Evolutionary conservation across 2,888 invertebrate genomes (phyloP), one percentile per base, ranked within the genome.

Genomic region (Caenorhabditis sp.): DNA sequence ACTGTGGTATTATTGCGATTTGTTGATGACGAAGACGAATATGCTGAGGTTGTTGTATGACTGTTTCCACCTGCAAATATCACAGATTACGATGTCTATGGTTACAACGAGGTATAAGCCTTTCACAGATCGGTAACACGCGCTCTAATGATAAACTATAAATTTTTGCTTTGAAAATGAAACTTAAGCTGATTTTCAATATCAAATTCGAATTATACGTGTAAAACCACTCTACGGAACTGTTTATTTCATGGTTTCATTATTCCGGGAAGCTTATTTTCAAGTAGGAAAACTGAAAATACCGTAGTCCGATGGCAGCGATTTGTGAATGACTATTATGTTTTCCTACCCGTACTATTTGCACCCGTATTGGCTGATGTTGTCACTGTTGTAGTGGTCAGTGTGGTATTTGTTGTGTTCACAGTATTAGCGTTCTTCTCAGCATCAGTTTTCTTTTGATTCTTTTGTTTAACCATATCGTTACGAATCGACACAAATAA

Each of bases 381-480:
- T 52, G 52, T 23, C 23, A 23, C 12, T 21, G 52, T 20, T 23
- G 43, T 21, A 3, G 20, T 52, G 8, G 52, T 23, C 21, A 23
- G 3, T 52, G 52, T 52, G 3, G 20, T 23, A 52, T 21, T 52
- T 21, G n/a, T n/a, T n/a, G n/a, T 14, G 20, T 49, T 49, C 4
- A 20, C n/a, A 49, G 52, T 7, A 21, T 20, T 20, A 2, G 52
- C 20, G 3, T 10, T 23, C 21, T 43, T 43, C 17, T 43, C 43
- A 43, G 17, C 43, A 43, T 43, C 43, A 10, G 14, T 3, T 43
- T 43, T 43, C 43, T 43, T 43, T 43, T 43, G 43, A 43, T 43
- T 43, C 17, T 43, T 56, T 26, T 56, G 56, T 56, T 56, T 56
- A 56, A 56, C 56, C 56, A 56, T 56, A 56, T 43, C 43, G 12